phyloP scores from a whole-genome alignment of 2,888 invertebrate species.

The Cerceris rybyensis region DNA sequence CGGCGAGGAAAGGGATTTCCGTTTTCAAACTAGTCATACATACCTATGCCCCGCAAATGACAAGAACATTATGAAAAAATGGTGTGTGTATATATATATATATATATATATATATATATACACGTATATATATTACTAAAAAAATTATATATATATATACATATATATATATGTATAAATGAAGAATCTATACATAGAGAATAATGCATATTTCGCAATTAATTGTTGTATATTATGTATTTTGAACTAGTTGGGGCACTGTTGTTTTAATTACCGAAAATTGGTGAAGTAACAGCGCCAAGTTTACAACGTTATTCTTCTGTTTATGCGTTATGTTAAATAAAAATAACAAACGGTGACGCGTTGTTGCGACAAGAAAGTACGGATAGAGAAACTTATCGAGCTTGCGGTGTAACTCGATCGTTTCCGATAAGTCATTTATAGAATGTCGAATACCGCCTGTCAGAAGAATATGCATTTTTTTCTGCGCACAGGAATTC shows the following conservation, averaged over 20 bases:
- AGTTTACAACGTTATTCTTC: conserved; percentile 22
- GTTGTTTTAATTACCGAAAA: conserved; percentile 38
- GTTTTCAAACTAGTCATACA: conserved; percentile 75
- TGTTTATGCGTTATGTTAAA: conserved; percentile 1
- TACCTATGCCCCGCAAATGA: conserved; percentile 58
- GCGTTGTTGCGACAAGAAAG: background rate
- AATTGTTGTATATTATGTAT: conserved; percentile 67
- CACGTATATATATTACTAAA: conserved; percentile 48
- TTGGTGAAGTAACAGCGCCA: conserved; percentile 15
- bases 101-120: conserved; percentile 54
- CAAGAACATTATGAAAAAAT: conserved; percentile 56
- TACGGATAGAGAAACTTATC: background rate
- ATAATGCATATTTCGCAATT: conserved; percentile 70
- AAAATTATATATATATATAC: conserved; percentile 48
- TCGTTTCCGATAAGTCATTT: conserved; percentile 5
- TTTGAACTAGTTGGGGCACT: conserved; percentile 69
- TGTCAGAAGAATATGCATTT: conserved; percentile 22
- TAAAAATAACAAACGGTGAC: conserved; percentile 4
- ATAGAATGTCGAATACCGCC: conserved; percentile 28
- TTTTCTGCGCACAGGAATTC: conserved; percentile 52
- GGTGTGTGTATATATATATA: conserved; percentile 53
- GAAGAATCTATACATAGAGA: conserved; percentile 51
- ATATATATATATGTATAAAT: conserved; percentile 44
- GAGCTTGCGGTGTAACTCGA: conserved; percentile 21
- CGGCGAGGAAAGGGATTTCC: conserved; percentile 63